Percentiles rank a stretch among this genome's conserved stretches.
Conservation (phyloP, 2,888 invertebrate genomes). For the Acleris literana region DNA sequence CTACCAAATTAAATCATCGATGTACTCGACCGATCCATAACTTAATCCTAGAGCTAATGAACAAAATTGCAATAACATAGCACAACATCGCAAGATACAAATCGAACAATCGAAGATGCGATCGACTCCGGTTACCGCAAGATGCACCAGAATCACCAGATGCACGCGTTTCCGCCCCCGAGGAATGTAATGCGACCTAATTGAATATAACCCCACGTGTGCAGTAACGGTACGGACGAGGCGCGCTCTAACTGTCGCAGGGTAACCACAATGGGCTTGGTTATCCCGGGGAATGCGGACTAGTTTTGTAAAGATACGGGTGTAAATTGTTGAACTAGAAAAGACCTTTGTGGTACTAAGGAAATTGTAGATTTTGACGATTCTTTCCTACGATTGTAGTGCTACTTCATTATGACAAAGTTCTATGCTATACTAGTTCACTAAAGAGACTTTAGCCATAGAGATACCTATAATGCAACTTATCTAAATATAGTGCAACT, state of each 20-base stretch:
- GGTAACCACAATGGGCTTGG: slow-evolving; percentile 38
- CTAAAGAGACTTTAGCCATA: too few relatives aligned
- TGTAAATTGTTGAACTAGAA: slow-evolving; percentile 2
- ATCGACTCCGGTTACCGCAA: slow-evolving; percentile 27
- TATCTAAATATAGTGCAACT: too few relatives aligned
- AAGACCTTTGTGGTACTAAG: neutral
- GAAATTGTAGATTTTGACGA: too few relatives aligned
- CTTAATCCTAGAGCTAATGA: neutral
- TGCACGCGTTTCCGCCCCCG: slow-evolving; percentile 34
- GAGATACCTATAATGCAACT: too few relatives aligned
- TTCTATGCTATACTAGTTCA: too few relatives aligned
- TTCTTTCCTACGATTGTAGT: too few relatives aligned
- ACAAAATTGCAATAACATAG: neutral
- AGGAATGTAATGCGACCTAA: slow-evolving; percentile 39
- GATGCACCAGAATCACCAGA: slow-evolving; percentile 17
- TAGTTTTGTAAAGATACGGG: slow-evolving; percentile 2
- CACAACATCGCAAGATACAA: slow-evolving; percentile 1
- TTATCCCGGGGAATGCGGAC: slow-evolving; percentile 25
- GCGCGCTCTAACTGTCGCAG: slow-evolving; percentile 38
- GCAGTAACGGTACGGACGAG: slow-evolving; percentile 36
- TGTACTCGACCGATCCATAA: too few relatives aligned
- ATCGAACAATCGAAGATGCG: slow-evolving; percentile 24
- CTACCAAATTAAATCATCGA: too few relatives aligned
- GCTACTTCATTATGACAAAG: too few relatives aligned
- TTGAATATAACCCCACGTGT: slow-evolving; percentile 38